Evolutionary conservation across 2,113 vertebrate genomes (phyloP).

Genomic region (Chamaea fasciata): DNA sequence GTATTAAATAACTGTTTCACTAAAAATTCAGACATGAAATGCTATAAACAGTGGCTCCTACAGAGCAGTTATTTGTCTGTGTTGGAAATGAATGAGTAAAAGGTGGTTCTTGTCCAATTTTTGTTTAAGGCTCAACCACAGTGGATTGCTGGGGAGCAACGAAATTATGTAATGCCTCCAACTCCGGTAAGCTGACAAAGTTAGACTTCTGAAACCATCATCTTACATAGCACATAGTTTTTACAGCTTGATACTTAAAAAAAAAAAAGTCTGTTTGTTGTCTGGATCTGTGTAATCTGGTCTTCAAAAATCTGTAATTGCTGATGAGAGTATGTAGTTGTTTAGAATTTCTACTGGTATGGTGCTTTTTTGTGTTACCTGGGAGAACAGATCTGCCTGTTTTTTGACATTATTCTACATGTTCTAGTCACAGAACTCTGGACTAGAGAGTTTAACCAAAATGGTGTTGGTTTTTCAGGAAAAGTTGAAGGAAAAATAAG

Average conservation of each 20-base stretch:
- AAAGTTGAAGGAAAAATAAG: not conserved
- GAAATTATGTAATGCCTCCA: conserved; percentile 72
- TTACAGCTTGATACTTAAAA: not conserved
- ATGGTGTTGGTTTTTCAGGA: not conserved
- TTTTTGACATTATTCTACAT: not conserved
- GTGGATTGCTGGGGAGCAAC: conserved; percentile 72
- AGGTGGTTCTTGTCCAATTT: not conserved
- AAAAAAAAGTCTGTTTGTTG: too few species aligned
- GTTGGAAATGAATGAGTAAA: not conserved
- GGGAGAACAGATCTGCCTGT: not conserved
- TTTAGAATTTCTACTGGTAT: not conserved
- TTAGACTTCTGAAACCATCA: not conserved
- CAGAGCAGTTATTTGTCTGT: not conserved
- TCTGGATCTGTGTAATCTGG: not conserved
- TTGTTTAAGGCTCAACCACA: conserved; percentile 72
- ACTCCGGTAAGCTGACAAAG: conserved; percentile 63
- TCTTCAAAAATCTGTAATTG: not conserved
- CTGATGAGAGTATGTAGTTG: not conserved
- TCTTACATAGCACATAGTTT: not conserved
- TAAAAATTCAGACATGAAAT: not conserved
- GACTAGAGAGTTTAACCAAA: not conserved
- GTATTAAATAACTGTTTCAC: not conserved
- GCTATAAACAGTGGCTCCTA: not conserved
- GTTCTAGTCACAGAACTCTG: not conserved
- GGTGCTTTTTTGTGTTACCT: not conserved